Percentiles rank a stretch among this genome's conserved stretches.
Evolutionary conservation across 2,797 vertebrate genomes (phyloP).

Genomic region (Falco concolor): DNA sequence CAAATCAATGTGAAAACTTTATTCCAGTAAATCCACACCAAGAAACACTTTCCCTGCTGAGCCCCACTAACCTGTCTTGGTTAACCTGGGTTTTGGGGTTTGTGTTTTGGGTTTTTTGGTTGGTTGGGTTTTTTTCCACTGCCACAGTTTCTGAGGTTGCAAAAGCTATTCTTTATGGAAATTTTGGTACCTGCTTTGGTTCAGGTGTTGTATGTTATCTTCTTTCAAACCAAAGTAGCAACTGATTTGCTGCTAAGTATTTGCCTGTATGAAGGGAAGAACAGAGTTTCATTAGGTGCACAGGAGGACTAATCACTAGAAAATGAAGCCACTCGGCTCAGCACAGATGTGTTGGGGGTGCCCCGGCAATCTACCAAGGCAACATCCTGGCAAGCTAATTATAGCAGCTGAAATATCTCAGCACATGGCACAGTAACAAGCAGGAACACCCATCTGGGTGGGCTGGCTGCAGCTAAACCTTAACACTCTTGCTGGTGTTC

Average conservation of each 20-base stretch:
- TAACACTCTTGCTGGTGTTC: background rate
- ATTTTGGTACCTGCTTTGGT: background rate
- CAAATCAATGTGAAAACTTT: background rate
- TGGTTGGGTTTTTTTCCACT: background rate
- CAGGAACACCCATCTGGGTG: slow-evolving; percentile 41
- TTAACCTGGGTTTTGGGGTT: background rate
- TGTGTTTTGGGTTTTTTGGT: background rate
- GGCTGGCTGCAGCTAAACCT: slow-evolving; percentile 36
- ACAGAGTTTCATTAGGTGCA: background rate
- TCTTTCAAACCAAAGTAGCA: background rate
- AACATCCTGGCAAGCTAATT: slow-evolving; percentile 19
- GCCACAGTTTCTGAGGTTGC: background rate
- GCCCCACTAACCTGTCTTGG: background rate
- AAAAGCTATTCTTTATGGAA: background rate
- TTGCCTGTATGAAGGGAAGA: background rate
- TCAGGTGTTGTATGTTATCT: background rate
- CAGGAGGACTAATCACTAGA: background rate
- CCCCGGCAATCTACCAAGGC: background rate
- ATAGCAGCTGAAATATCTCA: slow-evolving; percentile 29
- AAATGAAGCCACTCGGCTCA: background rate
- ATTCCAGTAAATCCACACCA: background rate
- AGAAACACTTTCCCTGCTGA: background rate
- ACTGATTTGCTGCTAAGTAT: background rate
- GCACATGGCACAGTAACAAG: slow-evolving; percentile 7
- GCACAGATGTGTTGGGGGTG: background rate